These are phyloP conservation scores for Dinomys branickii DNA, from an alignment of 2,113 vertebrate genomes.

Conservation along the genomic window DNA sequence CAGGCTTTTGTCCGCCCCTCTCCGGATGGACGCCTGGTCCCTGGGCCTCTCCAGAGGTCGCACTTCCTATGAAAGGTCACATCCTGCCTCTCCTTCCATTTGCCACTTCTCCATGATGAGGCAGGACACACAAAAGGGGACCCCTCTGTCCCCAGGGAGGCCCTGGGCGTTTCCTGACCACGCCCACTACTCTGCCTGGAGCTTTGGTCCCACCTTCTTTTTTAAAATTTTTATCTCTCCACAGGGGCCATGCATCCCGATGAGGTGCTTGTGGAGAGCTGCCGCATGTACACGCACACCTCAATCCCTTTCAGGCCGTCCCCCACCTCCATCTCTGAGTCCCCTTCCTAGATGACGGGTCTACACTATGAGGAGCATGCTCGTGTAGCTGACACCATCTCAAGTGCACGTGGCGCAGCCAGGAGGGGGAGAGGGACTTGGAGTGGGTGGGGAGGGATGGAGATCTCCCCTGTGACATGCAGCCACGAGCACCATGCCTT, in stretches of 20 bases:
- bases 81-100: not conserved
- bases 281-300: not conserved
- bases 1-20: not conserved
- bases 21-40: not conserved
- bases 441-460: not conserved
- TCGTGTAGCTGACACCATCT: not conserved
- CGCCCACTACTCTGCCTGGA: rapidly evolving
- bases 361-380: not conserved
- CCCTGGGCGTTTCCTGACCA: rapidly evolving
- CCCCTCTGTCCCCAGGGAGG: not conserved
- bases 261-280: not conserved
- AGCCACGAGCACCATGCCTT: no score
- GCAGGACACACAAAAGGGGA: no score
- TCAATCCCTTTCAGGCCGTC: no score
- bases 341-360: not conserved
- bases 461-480: no score
- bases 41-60: not conserved
- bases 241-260: not conserved
- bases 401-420: rapidly evolving
- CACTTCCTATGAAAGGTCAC: not conserved
- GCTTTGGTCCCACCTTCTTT: not conserved
- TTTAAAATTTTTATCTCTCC: not conserved
- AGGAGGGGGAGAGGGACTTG: rapidly evolving
- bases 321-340: not conserved
- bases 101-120: no score